Conservation (phyloP, 2,113 vertebrate species). For the Puffinus mauretanicus region DNA sequence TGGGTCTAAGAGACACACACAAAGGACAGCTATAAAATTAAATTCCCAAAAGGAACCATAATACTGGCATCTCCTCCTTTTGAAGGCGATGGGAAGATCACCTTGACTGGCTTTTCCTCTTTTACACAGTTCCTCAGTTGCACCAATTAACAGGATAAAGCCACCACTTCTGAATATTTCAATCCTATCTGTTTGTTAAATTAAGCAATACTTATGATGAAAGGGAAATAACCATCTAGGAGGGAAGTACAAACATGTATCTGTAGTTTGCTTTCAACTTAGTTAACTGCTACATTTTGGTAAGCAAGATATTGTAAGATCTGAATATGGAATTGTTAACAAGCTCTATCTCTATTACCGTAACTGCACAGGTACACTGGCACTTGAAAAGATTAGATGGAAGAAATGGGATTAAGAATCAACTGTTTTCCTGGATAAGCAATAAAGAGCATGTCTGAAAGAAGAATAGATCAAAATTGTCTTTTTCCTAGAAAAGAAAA, state of each 20-base stretch:
- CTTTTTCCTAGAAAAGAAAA: neutral
- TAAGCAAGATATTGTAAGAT: neutral
- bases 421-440: neutral
- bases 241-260: neutral
- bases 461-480: neutral
- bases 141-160: neutral
- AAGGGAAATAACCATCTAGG: neutral
- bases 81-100: neutral
- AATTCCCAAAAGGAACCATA: neutral
- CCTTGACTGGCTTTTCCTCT: neutral
- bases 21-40: neutral
- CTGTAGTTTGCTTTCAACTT: neutral
- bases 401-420: neutral
- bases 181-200: neutral
- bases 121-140: neutral
- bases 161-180: neutral
- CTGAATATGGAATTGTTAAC: neutral
- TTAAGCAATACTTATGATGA: neutral
- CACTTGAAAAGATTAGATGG: neutral
- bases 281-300: neutral
- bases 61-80: neutral
- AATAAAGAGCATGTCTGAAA: neutral
- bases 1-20: neutral
- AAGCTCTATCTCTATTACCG: neutral
- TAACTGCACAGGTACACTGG: neutral